Base-by-base conservation (phyloP, 1,140 invertebrate genomes). In the Drosophila melanogaster region DNA sequence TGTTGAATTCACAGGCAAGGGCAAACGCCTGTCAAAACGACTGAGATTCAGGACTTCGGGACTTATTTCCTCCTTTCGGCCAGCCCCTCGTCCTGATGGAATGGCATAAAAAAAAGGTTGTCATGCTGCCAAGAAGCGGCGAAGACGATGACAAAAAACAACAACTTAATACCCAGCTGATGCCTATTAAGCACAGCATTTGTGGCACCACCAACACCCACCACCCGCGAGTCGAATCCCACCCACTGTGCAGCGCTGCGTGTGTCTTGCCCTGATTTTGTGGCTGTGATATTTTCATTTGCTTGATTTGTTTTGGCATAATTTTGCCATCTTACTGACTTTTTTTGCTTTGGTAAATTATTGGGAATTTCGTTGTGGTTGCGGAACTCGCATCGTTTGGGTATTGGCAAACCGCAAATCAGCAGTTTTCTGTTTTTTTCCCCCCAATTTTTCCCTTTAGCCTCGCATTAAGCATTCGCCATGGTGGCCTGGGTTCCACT, bases 141-240 rank as follows among this genome's bases (percentile, higher is more conserved):
- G 58, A 60, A 72, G 73, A 85, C 62, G 67, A 62, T 58, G 79
- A 84, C 79, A 79, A 78, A 84, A 79, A 90, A 81, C 67, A 90
- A 90, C 81, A 90, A 86, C 76, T 86, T 90, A 90, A 90, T 90
- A 90, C 81, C 86, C 87, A 71, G 86, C 79, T 90, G 86, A 90
- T 90, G 78, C 86, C 81, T 90, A 90, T 90, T 90, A 90, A 86
- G 81, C 76, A 79, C 86, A 90, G 87, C 86, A 90, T 90, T 90
- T 90, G 86, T 69, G 86, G 78, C 75, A 86, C 81, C 53, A 51
- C 44, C 43, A 38, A 40, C 43, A 4, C 49, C 19, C 57, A 8
- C 14, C 51, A 12, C 10, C 43, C 6, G 11, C 56, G 22, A 26
- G 11, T 14, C 53, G 22, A 30, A 15, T 17, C 30, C 10, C 35